phyloP scores from a whole-genome alignment of 2,113 vertebrate species.

The Uria aalge region DNA sequence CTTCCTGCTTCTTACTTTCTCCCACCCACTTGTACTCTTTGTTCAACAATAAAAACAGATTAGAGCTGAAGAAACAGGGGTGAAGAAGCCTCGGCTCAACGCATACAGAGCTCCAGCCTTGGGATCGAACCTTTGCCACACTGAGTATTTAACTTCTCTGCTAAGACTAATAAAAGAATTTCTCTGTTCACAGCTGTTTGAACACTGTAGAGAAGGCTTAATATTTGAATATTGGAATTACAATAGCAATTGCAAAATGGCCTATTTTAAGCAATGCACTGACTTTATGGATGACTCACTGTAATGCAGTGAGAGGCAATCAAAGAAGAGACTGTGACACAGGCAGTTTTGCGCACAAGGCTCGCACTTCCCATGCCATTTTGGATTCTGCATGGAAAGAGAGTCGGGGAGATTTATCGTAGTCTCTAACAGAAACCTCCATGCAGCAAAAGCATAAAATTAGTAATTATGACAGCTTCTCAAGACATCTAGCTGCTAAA shows the following conservation, averaged over 20 bases:
- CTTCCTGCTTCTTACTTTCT: not conserved
- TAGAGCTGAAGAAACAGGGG: not conserved
- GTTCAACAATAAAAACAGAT: not conserved
- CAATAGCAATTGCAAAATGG: not conserved
- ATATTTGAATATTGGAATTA: not conserved
- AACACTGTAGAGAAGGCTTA: not conserved
- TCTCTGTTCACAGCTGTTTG: not conserved
- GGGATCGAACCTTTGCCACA: rapidly evolving
- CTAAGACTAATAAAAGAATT: not conserved
- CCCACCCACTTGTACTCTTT: not conserved
- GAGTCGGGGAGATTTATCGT: not conserved
- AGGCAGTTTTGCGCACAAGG: not conserved
- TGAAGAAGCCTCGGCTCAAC: not conserved
- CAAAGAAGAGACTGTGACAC: not conserved
- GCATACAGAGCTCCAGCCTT: not conserved
- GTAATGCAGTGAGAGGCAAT: not conserved
- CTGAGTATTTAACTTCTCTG: not conserved
- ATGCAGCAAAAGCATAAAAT: not conserved
- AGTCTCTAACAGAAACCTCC: not conserved
- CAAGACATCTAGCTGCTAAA: not conserved
- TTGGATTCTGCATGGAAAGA: not conserved
- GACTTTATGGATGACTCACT: not conserved
- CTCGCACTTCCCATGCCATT: not conserved
- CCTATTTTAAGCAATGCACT: not conserved
- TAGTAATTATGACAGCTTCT: not conserved